phyloP scores from a whole-genome alignment of 2,888 invertebrate species.

The Dinocampus coccinellae region DNA sequence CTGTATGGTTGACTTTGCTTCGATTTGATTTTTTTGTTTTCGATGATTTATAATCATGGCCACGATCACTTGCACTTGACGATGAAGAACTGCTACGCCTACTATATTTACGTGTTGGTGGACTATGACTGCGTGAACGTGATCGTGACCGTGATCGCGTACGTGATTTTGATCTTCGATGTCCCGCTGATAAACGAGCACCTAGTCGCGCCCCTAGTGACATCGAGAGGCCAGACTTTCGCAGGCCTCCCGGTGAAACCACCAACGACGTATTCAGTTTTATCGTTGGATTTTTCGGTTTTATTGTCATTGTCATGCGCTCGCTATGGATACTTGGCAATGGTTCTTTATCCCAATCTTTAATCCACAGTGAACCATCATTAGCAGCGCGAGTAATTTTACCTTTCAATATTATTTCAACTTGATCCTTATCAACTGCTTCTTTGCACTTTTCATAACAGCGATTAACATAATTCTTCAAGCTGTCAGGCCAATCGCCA shows the following conservation, averaged over 20 bases:
- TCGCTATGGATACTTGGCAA: constrained; percentile 90
- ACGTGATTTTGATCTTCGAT: constrained; percentile 51
- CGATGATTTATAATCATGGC: constrained; percentile 61
- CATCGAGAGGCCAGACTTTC: constrained; percentile 72
- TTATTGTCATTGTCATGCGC: constrained; percentile 77
- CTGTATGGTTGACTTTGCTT: constrained; percentile 48
- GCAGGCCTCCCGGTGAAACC: constrained; percentile 56
- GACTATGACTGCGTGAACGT: constrained; percentile 64
- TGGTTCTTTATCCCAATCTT: constrained; percentile 96
- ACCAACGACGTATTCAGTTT: constrained; percentile 51
- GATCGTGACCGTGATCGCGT: constrained; percentile 65
- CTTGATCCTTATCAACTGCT: constrained; percentile 91
- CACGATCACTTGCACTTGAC: constrained; percentile 61
- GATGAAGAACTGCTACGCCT: constrained; percentile 64
- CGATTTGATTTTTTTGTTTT: constrained; percentile 59
- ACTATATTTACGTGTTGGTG: constrained; percentile 61
- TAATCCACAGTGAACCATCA: constrained; percentile 87
- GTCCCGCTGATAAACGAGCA: constrained; percentile 68
- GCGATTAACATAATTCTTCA: constrained; percentile 89
- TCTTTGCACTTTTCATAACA: constrained; percentile 93
- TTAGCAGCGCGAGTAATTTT: constrained; percentile 93
- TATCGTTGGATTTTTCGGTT: constrained; percentile 70
- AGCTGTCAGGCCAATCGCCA: constrained; percentile 83
- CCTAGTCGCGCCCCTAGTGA: constrained; percentile 75
- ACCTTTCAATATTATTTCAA: constrained; percentile 93